Conservation (phyloP, 2,113 vertebrate genomes). For the Rhinolophus ferrumequinum region DNA sequence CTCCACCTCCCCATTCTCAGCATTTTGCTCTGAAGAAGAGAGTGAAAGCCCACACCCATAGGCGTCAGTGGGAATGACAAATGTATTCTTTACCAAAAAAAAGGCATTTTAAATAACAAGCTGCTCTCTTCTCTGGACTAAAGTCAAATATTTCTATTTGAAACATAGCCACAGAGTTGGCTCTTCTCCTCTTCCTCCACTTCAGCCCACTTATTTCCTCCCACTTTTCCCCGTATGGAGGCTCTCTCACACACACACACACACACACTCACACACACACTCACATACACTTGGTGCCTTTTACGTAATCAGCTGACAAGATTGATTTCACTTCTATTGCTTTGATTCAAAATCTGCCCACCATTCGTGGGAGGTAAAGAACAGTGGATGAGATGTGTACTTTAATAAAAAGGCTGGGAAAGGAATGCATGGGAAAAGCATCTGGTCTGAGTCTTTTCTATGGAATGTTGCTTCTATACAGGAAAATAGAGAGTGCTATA, state of each 20-base stretch:
- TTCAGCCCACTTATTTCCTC: slow-evolving; percentile 68
- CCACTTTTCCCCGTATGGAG: slow-evolving; percentile 43
- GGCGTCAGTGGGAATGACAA: not conserved
- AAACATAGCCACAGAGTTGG: slow-evolving; percentile 61
- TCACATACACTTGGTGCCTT: slow-evolving; percentile 53
- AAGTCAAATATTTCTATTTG: slow-evolving; percentile 63
- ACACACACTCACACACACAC: slow-evolving; percentile 9
- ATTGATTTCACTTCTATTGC: slow-evolving; percentile 76
- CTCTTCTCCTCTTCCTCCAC: slow-evolving; percentile 46
- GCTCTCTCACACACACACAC: not conserved
- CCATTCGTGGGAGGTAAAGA: slow-evolving; percentile 78
- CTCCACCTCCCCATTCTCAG: slow-evolving; percentile 54
- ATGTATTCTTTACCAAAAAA: not conserved
- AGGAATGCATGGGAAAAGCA: not conserved
- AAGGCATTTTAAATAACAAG: not conserved
- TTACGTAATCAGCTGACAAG: slow-evolving; percentile 79
- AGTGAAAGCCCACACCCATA: slow-evolving; percentile 47
- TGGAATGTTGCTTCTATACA: not conserved
- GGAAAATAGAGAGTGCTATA: not conserved
- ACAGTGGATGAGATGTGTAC: not conserved
- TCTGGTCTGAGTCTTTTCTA: not conserved
- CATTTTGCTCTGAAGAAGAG: slow-evolving; percentile 58
- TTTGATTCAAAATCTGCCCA: slow-evolving; percentile 76
- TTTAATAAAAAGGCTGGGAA: slow-evolving; percentile 51
- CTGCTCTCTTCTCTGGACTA: slow-evolving; percentile 69